Conservation (phyloP, 2,797 vertebrate species). For the Cryptoblepharus egeriae region DNA sequence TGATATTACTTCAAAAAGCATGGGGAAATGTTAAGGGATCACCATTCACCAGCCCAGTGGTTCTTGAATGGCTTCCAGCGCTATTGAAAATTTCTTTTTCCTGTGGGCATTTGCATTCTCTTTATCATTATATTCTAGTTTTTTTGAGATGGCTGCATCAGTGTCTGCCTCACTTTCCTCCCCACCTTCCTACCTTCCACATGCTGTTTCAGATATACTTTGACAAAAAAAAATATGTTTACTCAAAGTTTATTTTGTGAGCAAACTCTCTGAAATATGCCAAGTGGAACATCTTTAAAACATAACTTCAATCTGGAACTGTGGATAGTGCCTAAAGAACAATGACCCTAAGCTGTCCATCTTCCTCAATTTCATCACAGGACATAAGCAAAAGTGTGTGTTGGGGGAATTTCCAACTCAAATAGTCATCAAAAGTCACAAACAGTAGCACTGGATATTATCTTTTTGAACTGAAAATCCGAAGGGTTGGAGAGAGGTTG, state of each 20-base stretch:
- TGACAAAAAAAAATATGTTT: neutral
- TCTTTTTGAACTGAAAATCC: too few relatives aligned
- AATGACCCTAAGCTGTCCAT: too few relatives aligned
- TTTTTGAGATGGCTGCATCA: neutral
- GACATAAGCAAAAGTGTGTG: too few relatives aligned
- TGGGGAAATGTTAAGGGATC: neutral
- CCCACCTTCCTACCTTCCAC: neutral
- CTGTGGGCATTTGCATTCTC: neutral
- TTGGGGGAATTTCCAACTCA: too few relatives aligned
- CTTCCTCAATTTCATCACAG: neutral
- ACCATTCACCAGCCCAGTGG: neutral
- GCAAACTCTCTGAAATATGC: neutral
- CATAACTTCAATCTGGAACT: too few relatives aligned
- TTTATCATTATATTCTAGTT: slow-evolving; percentile 13
- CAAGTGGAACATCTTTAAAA: too few relatives aligned
- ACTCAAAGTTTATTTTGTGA: neutral
- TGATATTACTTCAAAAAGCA: slow-evolving; percentile 8
- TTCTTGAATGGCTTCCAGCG: neutral
- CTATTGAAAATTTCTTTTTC: neutral
- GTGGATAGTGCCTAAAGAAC: too few relatives aligned
- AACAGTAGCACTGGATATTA: too few relatives aligned
- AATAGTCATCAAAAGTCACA: too few relatives aligned
- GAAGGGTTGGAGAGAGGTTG: too few relatives aligned
- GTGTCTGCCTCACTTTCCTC: neutral
- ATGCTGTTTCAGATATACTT: neutral